Conservation (phyloP, 2,113 vertebrate genomes). For the Oryzias melastigma region DNA sequence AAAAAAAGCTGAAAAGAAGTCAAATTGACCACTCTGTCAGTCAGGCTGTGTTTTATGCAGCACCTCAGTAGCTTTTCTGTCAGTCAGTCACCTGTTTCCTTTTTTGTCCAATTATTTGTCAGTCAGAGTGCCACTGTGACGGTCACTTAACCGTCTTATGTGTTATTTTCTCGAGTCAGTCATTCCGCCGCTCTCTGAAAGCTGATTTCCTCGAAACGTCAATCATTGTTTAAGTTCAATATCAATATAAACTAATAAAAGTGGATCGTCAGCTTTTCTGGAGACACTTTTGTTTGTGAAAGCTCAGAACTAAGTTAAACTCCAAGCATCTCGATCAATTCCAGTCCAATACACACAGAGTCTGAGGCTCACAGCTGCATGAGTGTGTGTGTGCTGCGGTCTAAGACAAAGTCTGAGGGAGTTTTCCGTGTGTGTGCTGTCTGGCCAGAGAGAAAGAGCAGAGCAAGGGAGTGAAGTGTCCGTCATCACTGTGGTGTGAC, state of each 20-base stretch:
- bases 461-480: slow-evolving; percentile 24
- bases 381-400: slow-evolving; percentile 20
- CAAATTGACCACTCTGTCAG: slow-evolving; percentile 16
- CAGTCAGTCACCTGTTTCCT: slow-evolving; percentile 5
- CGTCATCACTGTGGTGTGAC: slow-evolving; percentile 56
- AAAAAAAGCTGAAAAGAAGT: slow-evolving; percentile 13
- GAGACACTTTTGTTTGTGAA: slow-evolving; percentile 1
- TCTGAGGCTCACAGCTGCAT: slow-evolving; percentile 22
- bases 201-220: neutral
- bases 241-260: neutral
- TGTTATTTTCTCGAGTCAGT: neutral
- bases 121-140: slow-evolving; percentile 1
- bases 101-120: neutral
- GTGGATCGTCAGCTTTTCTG: slow-evolving; percentile 17
- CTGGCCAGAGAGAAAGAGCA: slow-evolving; percentile 25
- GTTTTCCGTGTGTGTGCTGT: slow-evolving; percentile 42
- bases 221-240: neutral
- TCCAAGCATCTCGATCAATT: slow-evolving; percentile 2
- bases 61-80: slow-evolving; percentile 34
- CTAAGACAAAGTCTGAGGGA: slow-evolving; percentile 57
- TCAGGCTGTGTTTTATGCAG: slow-evolving; percentile 37
- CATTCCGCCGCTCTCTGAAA: too few relatives aligned
- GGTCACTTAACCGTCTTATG: neutral
- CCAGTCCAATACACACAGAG: slow-evolving; percentile 18
- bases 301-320: slow-evolving; percentile 26